Base-by-base conservation (phyloP, 2,113 vertebrate species). In the Campylomormyrus numenius region DNA sequence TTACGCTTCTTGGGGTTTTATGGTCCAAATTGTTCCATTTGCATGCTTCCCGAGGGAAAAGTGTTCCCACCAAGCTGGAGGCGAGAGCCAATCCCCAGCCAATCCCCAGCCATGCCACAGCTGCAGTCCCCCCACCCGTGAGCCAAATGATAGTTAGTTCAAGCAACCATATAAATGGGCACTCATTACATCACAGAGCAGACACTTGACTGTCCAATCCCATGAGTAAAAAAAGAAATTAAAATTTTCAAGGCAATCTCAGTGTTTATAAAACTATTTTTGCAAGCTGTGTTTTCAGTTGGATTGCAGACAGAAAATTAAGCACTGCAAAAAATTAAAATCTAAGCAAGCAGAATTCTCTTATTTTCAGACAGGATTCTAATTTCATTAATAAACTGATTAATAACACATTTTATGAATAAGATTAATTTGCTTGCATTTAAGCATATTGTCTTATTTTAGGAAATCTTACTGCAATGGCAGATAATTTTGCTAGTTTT, bases 1-100 rank as follows among this genome's bases (percentile, higher is more conserved):
- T 93, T 92, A 92, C 39, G 35, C 89, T 66, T 90, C 91, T 93
- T 91, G 89, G 92, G 93, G 90, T 88, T 90, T 88, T 92, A 91
- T 89, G 89, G 77, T 93, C 85, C 85, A 53, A 39, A 87, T 35
- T 53, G 85, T 87, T 87, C 85, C 85, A 53, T 52, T 53, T 56
- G 48, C 85, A 56, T 35, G 50, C 85, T 87, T 53, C 85, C 49
- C 24, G 2, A 53, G 45, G 84, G 84, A 50, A 86, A 86, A 86
- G 31, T 39, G 27, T 87, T 87, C 50, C 85, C 85, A 87, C 85
- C 31, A 53, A 87, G 50, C 83, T 46, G 83, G 83, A 85, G 83
- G 83, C 50, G 1, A 87, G 5, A 35, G 50, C 49, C 50, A 85
- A 85, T 85, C 83, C 39, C 77, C 15, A 42, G 35, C 19, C 48